These are phyloP conservation scores for Scleropages formosus DNA, from an alignment of 2,797 vertebrate genomes.

Conservation along the genomic window DNA sequence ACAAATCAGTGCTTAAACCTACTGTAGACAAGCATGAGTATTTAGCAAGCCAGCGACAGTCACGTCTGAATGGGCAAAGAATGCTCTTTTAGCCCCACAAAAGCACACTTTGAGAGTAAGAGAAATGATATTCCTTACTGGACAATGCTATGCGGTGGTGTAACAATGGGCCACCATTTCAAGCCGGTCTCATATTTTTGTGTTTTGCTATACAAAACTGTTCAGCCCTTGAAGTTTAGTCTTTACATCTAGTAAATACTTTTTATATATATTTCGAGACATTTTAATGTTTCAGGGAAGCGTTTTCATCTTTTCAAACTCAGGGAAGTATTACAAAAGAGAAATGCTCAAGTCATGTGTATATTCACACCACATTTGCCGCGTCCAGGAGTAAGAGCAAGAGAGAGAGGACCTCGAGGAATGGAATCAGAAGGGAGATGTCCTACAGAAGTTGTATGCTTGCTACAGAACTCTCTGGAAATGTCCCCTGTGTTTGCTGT, in stretches of 20 bases:
- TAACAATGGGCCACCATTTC: too few relatives aligned
- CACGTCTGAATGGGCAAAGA: conserved; percentile 14
- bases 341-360: not conserved
- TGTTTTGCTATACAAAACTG: too few relatives aligned
- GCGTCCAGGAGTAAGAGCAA: conserved; percentile 2
- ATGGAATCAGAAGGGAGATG: conserved; percentile 28
- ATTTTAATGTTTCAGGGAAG: not conserved
- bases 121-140: too few relatives aligned
- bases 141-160: too few relatives aligned
- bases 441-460: conserved; percentile 46
- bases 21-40: conserved; percentile 16
- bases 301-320: not conserved
- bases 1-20: not conserved
- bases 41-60: conserved; percentile 21
- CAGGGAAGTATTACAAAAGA: not conserved
- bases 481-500: conserved; percentile 53
- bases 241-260: not conserved
- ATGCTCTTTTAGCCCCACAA: too few relatives aligned
- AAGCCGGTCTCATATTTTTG: too few relatives aligned
- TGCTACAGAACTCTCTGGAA: conserved; percentile 33
- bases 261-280: not conserved
- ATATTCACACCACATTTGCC: not conserved
- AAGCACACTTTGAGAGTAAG: too few relatives aligned
- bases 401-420: conserved; percentile 5
- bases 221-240: too few relatives aligned